Conservation (phyloP, 1,140 invertebrate species). For the Scaptomyza montana region DNA sequence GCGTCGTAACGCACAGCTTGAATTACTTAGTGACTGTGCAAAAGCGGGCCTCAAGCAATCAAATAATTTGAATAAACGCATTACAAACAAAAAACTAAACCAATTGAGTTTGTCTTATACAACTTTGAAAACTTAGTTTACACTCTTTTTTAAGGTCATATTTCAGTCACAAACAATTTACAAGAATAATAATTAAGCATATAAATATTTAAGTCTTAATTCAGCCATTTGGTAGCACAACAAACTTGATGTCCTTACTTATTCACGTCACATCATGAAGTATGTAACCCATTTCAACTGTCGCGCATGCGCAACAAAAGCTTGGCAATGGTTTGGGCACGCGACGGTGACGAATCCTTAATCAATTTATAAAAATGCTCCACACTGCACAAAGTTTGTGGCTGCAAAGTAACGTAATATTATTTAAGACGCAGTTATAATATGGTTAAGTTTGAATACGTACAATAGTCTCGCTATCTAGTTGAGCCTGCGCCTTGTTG, state of each 20-base stretch:
- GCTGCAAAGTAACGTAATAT: constrained; percentile 31
- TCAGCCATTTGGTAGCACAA: constrained; percentile 51
- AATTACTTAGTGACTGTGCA: constrained; percentile 36
- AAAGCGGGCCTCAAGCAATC: constrained; percentile 56
- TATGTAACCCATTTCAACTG: constrained; percentile 31
- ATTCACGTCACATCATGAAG: neutral
- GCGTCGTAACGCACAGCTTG: constrained; percentile 59
- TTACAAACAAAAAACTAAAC: constrained; percentile 33
- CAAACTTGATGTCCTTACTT: constrained; percentile 29
- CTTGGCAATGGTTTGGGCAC: constrained; percentile 68
- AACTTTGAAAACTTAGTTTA: neutral
- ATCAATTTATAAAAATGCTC: constrained; percentile 66
- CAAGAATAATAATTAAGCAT: constrained; percentile 1
- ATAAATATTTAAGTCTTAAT: constrained; percentile 42
- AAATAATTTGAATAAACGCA: constrained; percentile 56
- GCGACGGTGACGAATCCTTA: constrained; percentile 54
- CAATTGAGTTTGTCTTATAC: neutral
- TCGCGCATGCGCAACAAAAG: constrained; percentile 68
- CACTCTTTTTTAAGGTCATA: neutral
- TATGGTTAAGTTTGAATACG: neutral
- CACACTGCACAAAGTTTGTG: constrained; percentile 59
- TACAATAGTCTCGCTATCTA: constrained; percentile 74
- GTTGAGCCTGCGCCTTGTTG: constrained; percentile 85
- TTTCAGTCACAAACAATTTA: constrained; percentile 19
- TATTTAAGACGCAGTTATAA: too few relatives aligned